Evolutionary conservation across 2,888 invertebrate species (phyloP), one percentile per base, ranked within the genome.

Genomic region (Macaria notata): DNA sequence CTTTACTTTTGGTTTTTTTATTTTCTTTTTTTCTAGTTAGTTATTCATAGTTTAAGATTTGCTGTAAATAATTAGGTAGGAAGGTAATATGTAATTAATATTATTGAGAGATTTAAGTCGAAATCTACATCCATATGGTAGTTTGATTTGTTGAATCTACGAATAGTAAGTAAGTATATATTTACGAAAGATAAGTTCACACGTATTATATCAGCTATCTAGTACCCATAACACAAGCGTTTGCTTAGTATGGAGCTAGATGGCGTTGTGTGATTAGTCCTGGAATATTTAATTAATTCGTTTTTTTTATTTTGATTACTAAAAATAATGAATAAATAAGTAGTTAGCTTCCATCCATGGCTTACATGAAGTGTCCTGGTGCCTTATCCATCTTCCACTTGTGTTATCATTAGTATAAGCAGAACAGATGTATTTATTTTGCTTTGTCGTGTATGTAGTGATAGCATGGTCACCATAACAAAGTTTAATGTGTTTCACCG

Each of bases 331-430:
- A n/a, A 3, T 41, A 4, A 41, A 19, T 19, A 4, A 41, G 41
- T 41, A 41, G 8, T n/a, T 41, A n/a, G 48, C 41, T 53, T 46
- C 53, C 48, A 52, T 52, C 56, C 50, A 44, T 55, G 55, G 61
- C 61, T 63, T 60, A 29, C 61, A 64, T 63, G 6, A 62, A 62
- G 64, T 52, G 63, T 66, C 76, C 79, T 73, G 78, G 84, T 85
- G 84, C 84, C 84, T 85, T 85, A 84, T 61, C 70, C 79, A 82
- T 81, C 77, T 80, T 83, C 75, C 80, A 79, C 72, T 75, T 66
- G 49, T 73, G 70, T 62, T 62, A 70, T 64, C 55, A 69, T 63
- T 56, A 56, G 56, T 60, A 61, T 74, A 70, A 70, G 70, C 49
- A 47, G 33, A 69, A 38, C 46, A 44, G 6, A 36, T 65, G 4